Conservation (phyloP, 1,140 invertebrate genomes). For the Acromyrmex echinatior region DNA sequence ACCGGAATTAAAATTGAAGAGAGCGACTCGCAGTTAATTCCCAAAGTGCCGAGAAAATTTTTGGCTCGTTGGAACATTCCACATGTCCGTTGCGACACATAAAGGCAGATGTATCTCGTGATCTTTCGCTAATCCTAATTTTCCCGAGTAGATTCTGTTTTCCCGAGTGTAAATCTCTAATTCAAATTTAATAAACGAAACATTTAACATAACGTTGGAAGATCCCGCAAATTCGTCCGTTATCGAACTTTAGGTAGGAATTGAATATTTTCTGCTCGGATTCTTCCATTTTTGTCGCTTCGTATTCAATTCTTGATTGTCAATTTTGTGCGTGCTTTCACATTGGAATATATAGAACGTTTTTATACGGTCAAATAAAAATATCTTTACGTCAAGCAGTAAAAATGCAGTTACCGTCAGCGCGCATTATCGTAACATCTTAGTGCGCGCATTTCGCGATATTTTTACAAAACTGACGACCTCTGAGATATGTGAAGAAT, state of each 20-base stretch:
- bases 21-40: conserved; percentile 28
- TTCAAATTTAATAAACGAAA: neutral
- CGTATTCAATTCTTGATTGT: conserved; percentile 1
- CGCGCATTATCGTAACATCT: conserved; percentile 22
- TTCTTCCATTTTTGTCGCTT: neutral
- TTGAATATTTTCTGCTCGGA: neutral
- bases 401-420: conserved; percentile 14
- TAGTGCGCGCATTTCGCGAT: neutral
- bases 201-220: neutral
- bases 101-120: neutral
- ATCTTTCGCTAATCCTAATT: neutral
- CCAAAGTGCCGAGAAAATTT: conserved; percentile 22
- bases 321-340: neutral
- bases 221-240: neutral
- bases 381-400: conserved; percentile 34
- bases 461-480: conserved; percentile 1
- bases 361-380: conserved; percentile 35
- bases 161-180: neutral
- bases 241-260: neutral
- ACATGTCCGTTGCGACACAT: neutral
- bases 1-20: conserved; percentile 52
- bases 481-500: neutral
- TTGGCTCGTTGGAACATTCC: neutral
- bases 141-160: neutral
- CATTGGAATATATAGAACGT: neutral